phyloP scores from a whole-genome alignment of 2,113 vertebrate species.

The Turnix velox region DNA sequence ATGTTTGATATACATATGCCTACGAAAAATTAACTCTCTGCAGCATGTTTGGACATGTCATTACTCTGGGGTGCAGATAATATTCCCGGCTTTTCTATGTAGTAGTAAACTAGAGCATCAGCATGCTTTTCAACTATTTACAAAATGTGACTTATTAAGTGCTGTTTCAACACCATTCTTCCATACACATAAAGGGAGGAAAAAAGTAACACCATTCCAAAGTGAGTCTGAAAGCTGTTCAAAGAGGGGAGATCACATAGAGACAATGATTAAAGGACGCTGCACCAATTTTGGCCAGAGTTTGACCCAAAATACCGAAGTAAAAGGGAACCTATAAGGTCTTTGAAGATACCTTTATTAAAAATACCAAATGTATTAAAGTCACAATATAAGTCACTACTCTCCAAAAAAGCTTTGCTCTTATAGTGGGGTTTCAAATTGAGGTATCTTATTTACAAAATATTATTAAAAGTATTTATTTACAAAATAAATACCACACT shows the following conservation, averaged over 20 bases:
- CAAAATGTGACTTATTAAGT: background rate
- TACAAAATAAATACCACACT: background rate
- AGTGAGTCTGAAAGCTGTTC: background rate
- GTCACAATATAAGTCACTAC: background rate
- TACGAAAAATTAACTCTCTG: background rate
- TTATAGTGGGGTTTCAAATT: background rate
- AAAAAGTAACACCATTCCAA: background rate
- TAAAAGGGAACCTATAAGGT: background rate
- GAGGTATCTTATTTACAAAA: background rate
- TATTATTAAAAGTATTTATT: no score
- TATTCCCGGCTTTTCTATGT: background rate
- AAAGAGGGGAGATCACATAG: background rate
- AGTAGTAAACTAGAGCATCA: background rate
- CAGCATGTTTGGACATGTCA: background rate
- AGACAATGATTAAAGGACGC: background rate
- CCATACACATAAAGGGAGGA: background rate
- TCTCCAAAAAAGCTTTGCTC: background rate
- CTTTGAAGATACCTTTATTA: background rate
- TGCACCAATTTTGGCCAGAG: background rate
- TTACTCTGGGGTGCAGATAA: background rate
- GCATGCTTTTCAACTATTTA: background rate
- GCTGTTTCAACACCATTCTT: background rate
- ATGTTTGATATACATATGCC: background rate
- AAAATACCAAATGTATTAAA: background rate
- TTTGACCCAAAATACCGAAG: background rate